These are phyloP conservation scores for Ginglymostoma cirratum DNA, from an alignment of 2,113 vertebrate species.

Conservation along the genomic window DNA sequence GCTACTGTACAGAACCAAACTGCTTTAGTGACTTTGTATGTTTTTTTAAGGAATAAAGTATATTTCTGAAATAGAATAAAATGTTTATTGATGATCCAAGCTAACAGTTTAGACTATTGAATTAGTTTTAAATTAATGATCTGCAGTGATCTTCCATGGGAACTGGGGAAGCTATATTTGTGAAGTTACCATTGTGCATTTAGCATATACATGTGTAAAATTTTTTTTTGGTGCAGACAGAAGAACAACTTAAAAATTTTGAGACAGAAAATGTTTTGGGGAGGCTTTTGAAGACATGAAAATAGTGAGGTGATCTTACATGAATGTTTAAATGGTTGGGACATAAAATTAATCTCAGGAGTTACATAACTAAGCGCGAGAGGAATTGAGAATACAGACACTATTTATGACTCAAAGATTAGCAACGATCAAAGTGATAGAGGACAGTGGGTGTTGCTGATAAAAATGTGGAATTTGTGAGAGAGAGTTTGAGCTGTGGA, in stretches of 20 bases:
- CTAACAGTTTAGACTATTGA: not conserved
- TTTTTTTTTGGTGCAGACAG: not conserved
- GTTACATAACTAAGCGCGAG: not conserved
- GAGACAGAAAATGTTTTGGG: not conserved
- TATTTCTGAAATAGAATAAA: too few relatives aligned
- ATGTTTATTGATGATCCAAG: too few relatives aligned
- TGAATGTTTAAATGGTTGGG: not conserved
- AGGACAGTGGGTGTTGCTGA: not conserved
- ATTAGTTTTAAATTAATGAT: not conserved
- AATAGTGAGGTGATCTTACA: not conserved
- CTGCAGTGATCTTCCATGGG: not conserved
- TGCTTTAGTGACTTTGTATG: too few relatives aligned
- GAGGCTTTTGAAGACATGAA: not conserved
- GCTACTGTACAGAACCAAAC: too few relatives aligned
- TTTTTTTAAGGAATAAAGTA: too few relatives aligned
- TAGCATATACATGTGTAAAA: not conserved
- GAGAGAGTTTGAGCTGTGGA: not conserved
- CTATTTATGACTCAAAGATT: not conserved
- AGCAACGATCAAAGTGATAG: not conserved
- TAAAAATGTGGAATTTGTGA: not conserved
- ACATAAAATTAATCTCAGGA: not conserved
- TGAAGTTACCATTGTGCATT: not conserved
- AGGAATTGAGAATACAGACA: not conserved
- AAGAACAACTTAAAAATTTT: not conserved
- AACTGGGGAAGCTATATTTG: not conserved